Evolutionary conservation across 2,888 invertebrate genomes (phyloP).

Genomic region (Eupithecia insigniata): DNA sequence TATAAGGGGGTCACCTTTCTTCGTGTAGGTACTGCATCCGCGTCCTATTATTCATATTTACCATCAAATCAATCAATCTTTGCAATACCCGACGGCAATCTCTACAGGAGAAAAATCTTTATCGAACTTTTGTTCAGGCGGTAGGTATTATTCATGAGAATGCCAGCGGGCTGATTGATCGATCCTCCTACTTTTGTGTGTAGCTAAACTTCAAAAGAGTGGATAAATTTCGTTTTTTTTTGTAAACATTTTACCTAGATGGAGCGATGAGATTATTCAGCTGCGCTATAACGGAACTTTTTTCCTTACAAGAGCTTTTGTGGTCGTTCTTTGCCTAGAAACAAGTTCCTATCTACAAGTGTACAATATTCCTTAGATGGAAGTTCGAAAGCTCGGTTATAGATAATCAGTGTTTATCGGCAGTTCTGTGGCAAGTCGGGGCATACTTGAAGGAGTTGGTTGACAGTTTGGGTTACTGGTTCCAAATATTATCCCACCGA

Average conservation of each 20-base stretch:
- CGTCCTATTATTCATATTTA: conserved; percentile 68
- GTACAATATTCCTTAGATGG: background rate
- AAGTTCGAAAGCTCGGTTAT: background rate
- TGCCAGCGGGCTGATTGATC: conserved; percentile 79
- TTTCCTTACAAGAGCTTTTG: background rate
- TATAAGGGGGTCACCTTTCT: background rate
- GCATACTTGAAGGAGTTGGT: background rate
- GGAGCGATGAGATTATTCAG: background rate
- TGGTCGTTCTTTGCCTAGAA: background rate
- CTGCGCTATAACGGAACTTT: background rate
- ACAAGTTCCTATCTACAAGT: background rate
- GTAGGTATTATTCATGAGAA: conserved; percentile 80
- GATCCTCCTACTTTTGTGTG: conserved; percentile 56
- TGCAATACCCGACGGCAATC: conserved; percentile 61
- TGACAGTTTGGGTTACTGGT: no score
- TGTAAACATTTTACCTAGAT: conserved; percentile 9
- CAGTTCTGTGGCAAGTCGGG: background rate
- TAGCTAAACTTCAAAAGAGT: conserved; percentile 24
- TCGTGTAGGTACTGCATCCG: background rate
- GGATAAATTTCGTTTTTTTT: conserved; percentile 5
- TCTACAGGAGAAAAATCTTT: conserved; percentile 75
- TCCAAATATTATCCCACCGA: no score
- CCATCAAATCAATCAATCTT: conserved; percentile 79
- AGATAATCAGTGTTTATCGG: background rate
- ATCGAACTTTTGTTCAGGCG: conserved; percentile 75